Evolutionary conservation across 2,888 invertebrate genomes (phyloP).

Genomic region (Lampropteryx suffumata): DNA sequence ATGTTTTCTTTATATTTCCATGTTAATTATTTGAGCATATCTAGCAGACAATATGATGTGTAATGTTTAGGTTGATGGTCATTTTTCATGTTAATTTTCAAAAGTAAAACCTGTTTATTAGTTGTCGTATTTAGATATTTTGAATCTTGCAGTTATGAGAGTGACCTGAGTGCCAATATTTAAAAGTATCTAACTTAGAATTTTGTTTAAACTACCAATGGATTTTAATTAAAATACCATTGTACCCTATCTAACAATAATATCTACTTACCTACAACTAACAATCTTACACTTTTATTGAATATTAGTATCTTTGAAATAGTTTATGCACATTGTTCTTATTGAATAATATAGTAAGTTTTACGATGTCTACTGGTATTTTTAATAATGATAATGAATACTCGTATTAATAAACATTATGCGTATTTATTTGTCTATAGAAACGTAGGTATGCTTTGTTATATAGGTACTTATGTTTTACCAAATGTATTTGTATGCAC

Average conservation of each 20-base stretch:
- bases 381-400: slow-evolving; percentile 7
- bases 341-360: slow-evolving; percentile 12
- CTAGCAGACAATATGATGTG: slow-evolving; percentile 54
- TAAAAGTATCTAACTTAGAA: slow-evolving; percentile 29
- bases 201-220: slow-evolving; percentile 5
- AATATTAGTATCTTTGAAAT: slow-evolving; percentile 9
- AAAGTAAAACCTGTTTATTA: not conserved
- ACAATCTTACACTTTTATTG: not conserved
- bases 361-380: slow-evolving; percentile 12
- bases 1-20: slow-evolving; percentile 24
- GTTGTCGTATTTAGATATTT: not conserved
- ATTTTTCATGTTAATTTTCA: not conserved
- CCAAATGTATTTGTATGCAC: slow-evolving; percentile 28
- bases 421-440: slow-evolving; percentile 37
- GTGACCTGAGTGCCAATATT: slow-evolving; percentile 59
- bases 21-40: slow-evolving; percentile 62
- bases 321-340: slow-evolving; percentile 20
- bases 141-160: slow-evolving; percentile 22
- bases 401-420: slow-evolving; percentile 7
- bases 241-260: no score
- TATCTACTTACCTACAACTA: not conserved
- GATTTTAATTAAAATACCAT: no score
- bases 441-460: slow-evolving; percentile 39
- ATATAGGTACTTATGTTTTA: slow-evolving; percentile 27
- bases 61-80: slow-evolving; percentile 11